phyloP scores from a whole-genome alignment of 2,888 invertebrate genomes.

The Pycnomerus fuliginosus region DNA sequence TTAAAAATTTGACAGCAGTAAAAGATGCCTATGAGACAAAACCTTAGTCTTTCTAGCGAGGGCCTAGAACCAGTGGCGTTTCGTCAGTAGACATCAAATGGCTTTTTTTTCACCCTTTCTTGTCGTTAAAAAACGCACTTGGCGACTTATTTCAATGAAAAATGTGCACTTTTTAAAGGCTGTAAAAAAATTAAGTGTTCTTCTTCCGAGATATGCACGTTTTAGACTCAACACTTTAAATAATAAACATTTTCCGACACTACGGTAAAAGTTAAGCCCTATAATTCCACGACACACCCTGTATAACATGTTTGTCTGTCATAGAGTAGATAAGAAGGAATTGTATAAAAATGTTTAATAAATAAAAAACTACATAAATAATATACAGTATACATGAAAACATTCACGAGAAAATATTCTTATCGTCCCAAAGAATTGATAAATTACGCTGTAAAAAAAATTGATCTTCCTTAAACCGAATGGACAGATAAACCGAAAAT shows the following conservation, averaged over 20 bases:
- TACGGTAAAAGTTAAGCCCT: no score
- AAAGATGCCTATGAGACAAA: no score
- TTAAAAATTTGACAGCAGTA: no score
- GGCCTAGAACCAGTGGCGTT: no score
- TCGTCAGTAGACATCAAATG: no score
- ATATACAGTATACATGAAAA: constrained; percentile 23
- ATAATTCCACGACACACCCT: no score
- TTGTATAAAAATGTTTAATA: constrained; percentile 27
- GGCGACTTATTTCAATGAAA: no score
- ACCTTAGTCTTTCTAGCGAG: no score
- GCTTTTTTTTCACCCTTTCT: no score
- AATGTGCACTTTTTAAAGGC: constrained; percentile 2
- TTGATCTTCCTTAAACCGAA: constrained; percentile 35
- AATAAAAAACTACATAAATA: constrained; percentile 28
- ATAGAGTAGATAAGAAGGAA: constrained; percentile 1
- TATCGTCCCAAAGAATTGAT: constrained; percentile 8
- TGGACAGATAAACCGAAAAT: constrained; percentile 33
- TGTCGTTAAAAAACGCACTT: no score
- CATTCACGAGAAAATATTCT: constrained; percentile 13
- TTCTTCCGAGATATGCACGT: not conserved
- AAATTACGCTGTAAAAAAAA: constrained; percentile 5
- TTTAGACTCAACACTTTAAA: not conserved
- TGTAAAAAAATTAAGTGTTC: not conserved
- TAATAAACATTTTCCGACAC: constrained; percentile 2
- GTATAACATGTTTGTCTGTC: not conserved